Conservation (phyloP, 2,888 invertebrate genomes). For the Tinea semifulvella region DNA sequence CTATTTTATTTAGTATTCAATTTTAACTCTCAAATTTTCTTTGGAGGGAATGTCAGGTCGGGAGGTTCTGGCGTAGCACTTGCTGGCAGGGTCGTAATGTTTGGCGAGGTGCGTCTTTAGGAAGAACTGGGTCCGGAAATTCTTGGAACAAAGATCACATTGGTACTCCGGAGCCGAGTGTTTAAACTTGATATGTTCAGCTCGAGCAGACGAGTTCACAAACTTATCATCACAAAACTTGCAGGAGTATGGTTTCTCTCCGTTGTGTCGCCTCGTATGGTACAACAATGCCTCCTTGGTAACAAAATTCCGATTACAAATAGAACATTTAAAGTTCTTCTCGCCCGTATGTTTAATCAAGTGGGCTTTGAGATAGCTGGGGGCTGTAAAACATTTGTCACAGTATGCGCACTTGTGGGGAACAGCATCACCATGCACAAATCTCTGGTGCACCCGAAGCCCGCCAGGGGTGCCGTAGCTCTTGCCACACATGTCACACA, state of each 20-base stretch:
- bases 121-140: conserved; percentile 50
- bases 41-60: conserved; percentile 36
- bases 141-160: conserved; percentile 47
- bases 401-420: conserved; percentile 45
- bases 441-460: conserved; percentile 45
- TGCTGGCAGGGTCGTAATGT: conserved; percentile 48
- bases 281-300: conserved; percentile 52
- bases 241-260: conserved; percentile 52
- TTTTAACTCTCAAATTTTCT: conserved; percentile 1
- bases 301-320: conserved; percentile 45
- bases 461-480: conserved; percentile 49
- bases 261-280: conserved; percentile 51
- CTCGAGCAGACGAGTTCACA: conserved; percentile 52
- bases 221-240: conserved; percentile 44
- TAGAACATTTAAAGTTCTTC: conserved; percentile 46
- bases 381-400: conserved; percentile 52
- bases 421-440: conserved; percentile 47
- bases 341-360: conserved; percentile 53
- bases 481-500: conserved; percentile 45
- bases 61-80: conserved; percentile 37
- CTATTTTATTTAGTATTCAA: too few relatives aligned
- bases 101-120: conserved; percentile 44
- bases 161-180: conserved; percentile 46
- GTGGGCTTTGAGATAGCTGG: conserved; percentile 47
- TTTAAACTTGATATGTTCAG: conserved; percentile 53